phyloP scores from a whole-genome alignment of 1,140 invertebrate species.

The Conus betulinus region DNA sequence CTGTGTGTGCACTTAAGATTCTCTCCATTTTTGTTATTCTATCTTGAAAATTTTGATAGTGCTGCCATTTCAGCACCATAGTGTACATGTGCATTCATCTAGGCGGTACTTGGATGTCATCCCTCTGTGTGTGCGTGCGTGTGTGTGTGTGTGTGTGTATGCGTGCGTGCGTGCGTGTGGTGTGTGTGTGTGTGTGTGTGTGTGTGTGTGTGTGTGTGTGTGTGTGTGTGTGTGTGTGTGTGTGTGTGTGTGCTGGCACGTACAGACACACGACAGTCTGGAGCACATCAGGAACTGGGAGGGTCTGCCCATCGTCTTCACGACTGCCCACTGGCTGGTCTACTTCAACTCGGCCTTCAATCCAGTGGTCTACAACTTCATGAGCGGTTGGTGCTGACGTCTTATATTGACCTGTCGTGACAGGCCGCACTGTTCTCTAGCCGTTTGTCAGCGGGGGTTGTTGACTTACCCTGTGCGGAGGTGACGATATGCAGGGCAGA shows the following conservation, averaged over 20 bases:
- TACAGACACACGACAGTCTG: slow-evolving; percentile 27
- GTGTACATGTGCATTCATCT: no score
- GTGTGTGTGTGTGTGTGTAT: slow-evolving; percentile 12
- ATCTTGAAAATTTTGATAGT: no score
- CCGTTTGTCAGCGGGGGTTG: no score
- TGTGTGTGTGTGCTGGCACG: not conserved
- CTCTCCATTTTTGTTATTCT: no score
- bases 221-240: slow-evolving; percentile 15
- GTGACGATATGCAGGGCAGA: no score
- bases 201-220: slow-evolving; percentile 1
- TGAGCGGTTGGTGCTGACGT: slow-evolving; percentile 84
- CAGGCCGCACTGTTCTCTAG: no score
- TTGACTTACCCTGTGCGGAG: no score
- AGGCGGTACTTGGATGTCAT: no score
- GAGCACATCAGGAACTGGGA: slow-evolving; percentile 26
- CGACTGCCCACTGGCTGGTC: slow-evolving; percentile 43
- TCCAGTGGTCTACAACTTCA: slow-evolving; percentile 94
- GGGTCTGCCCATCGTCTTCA: slow-evolving; percentile 25
- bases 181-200: slow-evolving; percentile 12
- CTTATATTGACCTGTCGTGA: not conserved
- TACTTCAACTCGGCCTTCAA: slow-evolving; percentile 93
- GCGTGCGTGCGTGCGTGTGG: no score
- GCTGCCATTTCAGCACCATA: no score
- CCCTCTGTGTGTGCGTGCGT: not conserved
- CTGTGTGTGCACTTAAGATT: no score